These are phyloP conservation scores for Ahaetulla prasina DNA, from an alignment of 2,113 vertebrate genomes.

Conservation along the genomic window DNA sequence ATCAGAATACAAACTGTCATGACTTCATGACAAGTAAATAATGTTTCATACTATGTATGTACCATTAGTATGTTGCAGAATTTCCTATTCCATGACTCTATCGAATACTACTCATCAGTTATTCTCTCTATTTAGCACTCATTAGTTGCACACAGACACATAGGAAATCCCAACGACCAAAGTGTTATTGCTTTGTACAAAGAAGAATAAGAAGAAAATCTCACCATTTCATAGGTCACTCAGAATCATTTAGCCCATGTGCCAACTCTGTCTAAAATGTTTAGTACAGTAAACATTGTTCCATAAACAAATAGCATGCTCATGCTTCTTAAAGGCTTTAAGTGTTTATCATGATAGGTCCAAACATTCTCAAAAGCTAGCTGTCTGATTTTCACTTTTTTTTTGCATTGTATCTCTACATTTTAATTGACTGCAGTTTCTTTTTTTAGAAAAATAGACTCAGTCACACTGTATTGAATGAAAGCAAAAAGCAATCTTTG, in stretches of 20 bases:
- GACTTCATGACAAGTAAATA: slow-evolving; percentile 65
- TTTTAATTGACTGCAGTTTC: slow-evolving; percentile 51
- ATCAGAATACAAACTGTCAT: slow-evolving; percentile 50
- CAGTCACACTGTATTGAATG: slow-evolving; percentile 51
- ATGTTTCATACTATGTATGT: slow-evolving; percentile 54
- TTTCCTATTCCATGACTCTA: slow-evolving; percentile 22
- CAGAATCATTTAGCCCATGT: slow-evolving; percentile 38
- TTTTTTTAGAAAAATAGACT: slow-evolving; percentile 39
- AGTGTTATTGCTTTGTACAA: slow-evolving; percentile 49
- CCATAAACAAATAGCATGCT: slow-evolving; percentile 53
- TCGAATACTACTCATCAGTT: slow-evolving; percentile 51
- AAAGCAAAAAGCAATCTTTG: slow-evolving; percentile 58
- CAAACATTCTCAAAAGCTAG: slow-evolving; percentile 45
- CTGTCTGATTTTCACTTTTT: slow-evolving; percentile 44
- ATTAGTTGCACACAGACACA: slow-evolving; percentile 47
- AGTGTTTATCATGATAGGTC: slow-evolving; percentile 48
- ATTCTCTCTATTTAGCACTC: slow-evolving; percentile 45
- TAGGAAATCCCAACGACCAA: slow-evolving; percentile 40
- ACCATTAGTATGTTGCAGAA: slow-evolving; percentile 57
- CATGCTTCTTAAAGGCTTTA: slow-evolving; percentile 51
- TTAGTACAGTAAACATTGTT: slow-evolving; percentile 53
- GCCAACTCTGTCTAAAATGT: slow-evolving; percentile 40
- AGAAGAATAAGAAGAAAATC: not conserved
- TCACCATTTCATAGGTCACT: slow-evolving; percentile 49
- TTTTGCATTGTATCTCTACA: slow-evolving; percentile 26